Conservation (phyloP, 2,113 vertebrate genomes). For the Mustela lutreola region DNA sequence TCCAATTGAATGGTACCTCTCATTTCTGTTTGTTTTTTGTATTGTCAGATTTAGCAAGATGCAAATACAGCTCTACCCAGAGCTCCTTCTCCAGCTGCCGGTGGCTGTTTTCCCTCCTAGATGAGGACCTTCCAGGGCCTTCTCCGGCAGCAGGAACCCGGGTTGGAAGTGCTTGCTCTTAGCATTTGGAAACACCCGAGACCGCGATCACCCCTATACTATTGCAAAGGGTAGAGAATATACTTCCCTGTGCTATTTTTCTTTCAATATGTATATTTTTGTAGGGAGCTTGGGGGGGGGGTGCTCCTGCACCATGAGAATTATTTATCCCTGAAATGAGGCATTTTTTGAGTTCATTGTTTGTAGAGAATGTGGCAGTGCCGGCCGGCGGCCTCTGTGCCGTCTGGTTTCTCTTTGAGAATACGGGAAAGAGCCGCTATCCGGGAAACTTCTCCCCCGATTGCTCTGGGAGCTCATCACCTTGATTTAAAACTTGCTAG, state of each 20-base stretch:
- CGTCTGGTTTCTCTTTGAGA: neutral
- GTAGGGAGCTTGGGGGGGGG: neutral
- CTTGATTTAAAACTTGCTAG: neutral
- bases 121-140: neutral
- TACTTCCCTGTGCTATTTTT: neutral
- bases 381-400: accelerated
- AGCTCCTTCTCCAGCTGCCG: neutral
- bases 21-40: neutral
- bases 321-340: neutral
- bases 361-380: accelerated
- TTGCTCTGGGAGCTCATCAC: neutral
- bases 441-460: neutral
- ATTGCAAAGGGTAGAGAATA: neutral
- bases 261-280: neutral
- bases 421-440: accelerated
- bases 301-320: neutral
- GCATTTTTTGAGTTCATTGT: neutral
- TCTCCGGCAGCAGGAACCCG: neutral
- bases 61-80: no score
- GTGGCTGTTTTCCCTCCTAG: neutral
- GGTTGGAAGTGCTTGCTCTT: neutral
- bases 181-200: neutral
- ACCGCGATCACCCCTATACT: neutral
- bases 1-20: neutral
- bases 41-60: no score